phyloP scores from a whole-genome alignment of 1,140 invertebrate species.

The Brachionus plicatilis region DNA sequence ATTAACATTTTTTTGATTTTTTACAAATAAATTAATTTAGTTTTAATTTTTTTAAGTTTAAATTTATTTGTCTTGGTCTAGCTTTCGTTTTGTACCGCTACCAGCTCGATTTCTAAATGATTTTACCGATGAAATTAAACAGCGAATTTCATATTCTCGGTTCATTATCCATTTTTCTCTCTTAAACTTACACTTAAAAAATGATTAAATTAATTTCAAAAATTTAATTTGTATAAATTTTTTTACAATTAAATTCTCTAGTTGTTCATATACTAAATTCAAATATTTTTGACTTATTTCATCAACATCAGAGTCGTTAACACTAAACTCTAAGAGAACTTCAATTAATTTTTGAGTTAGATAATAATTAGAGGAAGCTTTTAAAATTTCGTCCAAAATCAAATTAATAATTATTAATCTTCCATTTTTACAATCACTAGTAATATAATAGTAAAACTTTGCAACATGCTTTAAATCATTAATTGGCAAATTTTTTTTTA shows the following conservation, averaged over 20 bases:
- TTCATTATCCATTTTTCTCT: not conserved
- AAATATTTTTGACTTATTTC: not conserved
- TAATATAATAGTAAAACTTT: conserved; percentile 8
- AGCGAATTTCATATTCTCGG: not conserved
- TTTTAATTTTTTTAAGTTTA: not conserved
- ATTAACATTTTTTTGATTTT: not conserved
- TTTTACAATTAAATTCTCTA: conserved; percentile 2
- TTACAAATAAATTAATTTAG: not conserved
- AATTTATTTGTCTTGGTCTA: not conserved
- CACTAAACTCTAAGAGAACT: not conserved
- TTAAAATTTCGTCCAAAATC: not conserved
- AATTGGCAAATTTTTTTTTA: conserved; percentile 4
- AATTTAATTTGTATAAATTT: not conserved
- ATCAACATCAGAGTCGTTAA: not conserved
- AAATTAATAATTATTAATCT: conserved; percentile 1
- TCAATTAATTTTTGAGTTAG: not conserved
- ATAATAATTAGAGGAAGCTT: not conserved
- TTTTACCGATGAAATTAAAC: not conserved
- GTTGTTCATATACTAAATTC: not conserved
- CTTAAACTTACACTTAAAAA: not conserved
- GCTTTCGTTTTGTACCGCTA: not conserved
- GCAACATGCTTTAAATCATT: not conserved
- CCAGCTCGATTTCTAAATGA: not conserved
- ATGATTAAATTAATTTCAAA: not conserved
- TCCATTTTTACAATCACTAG: not conserved